Base-by-base conservation (phyloP, 2,888 invertebrate species). In the Myopa testacea region DNA sequence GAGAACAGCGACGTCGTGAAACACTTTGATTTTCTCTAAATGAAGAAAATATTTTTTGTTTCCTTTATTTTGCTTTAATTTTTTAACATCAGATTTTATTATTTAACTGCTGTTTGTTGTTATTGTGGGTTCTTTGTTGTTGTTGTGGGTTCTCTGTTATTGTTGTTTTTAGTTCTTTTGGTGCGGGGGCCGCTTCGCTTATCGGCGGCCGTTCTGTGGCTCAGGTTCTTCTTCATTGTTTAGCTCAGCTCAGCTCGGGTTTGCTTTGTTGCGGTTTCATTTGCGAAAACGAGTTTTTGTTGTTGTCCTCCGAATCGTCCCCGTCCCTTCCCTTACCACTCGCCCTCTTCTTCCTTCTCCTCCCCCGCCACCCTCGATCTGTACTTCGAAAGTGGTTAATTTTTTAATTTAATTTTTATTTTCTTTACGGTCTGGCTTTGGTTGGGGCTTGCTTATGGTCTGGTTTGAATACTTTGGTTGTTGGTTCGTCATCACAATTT, bases 271-370 rank as follows among this genome's bases (percentile, higher is more conserved):
- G 65, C 67, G 72, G 65, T 68, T 67, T n/a, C 34, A 73, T 68
- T 68, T 69, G 73, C 63, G 58, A 77, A 77, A 77, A 77, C 77
- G 26, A 65, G 77, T 76, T 78, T 78, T 78, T 12, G 50, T 52
- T 69, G 45, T 63, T 19, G 34, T 60, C 19, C 19, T 72, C 19
- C 26, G 26, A 26, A 26, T 26, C 60, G 19, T 45, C 34, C 45
- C 45, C 10, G 6, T 45, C 45, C 6, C 45, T 45, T 3, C 45
- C 45, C 45, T 40, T 8, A 40, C 45, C 45, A 45, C 10, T 3
- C 45, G 6, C 26, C 26, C 26, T 26, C 26, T 26, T n/a, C n/a
- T 26, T 26, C 26, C 26, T 26, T 26, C 26, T 26, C 26, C 26
- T 26, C 26, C 26, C 26, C 26, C 26, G 26, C 26, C 26, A 26